Base-by-base conservation (phyloP, 2,888 invertebrate species). In the Lysandra coridon region DNA sequence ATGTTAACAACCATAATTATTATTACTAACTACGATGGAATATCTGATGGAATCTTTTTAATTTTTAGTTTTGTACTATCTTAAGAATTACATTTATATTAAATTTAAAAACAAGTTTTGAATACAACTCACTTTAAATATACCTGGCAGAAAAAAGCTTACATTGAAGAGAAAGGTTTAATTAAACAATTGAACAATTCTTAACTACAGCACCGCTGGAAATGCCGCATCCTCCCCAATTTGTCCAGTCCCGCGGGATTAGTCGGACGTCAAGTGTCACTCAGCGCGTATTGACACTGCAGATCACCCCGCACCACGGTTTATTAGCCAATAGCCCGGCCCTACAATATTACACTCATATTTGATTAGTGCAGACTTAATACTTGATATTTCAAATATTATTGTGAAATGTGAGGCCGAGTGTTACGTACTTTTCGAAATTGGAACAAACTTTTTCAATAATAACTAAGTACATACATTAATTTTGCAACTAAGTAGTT, bases 191-290 rank as follows among this genome's bases (percentile, higher is more conserved):
- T 49, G 10, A 49, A 49, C 57, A 10, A 30, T n/a, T 60, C 30
- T 64, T 69, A 40, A n/a, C 53, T 6, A 79, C n/a, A 73, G 53
- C 2, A 53, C n/a, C 2, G 30, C n/a, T 40, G 37, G n/a, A 78
- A 81, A 79, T 86, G 80, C 87, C 92, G 81, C 82, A 87, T 92
- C 92, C 85, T 87, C 17, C 17, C 37, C n/a, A 40, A 60, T 57
- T 73, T 53, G 57, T 30, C 79, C 2, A 80, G 81, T 82, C 84
- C 84, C 81, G 40, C 81, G 83, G 89, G 90, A 91, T 91, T 89
- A 89, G 49, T 81, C 84, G 85, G 87, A 92, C 88, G 94, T 94
- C 94, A 94, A 94, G 94, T 93, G 94, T 94, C 94, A 94, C 91
- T 93, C 93, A 86, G 86, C 84, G 83, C 85, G 87, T 92, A 91